Evolutionary conservation across 2,888 invertebrate genomes (phyloP).

Genomic region (Diplolepis rosae): DNA sequence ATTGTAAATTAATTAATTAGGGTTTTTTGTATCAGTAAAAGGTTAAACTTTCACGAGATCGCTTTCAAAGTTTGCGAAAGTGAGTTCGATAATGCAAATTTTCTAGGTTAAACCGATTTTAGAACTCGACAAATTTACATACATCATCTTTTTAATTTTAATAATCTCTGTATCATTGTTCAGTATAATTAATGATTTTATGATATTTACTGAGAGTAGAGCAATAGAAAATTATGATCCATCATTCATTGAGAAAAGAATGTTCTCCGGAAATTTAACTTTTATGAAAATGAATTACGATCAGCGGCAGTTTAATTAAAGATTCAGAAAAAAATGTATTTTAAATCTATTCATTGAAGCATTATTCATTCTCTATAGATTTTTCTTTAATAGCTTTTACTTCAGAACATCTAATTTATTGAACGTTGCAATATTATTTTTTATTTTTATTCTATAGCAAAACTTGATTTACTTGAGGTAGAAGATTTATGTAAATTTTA

Average conservation of each 20-base stretch:
- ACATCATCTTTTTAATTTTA: neutral
- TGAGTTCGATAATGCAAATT: constrained; percentile 9
- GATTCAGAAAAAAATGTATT: too few species aligned
- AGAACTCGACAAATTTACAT: constrained; percentile 9
- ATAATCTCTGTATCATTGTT: constrained; percentile 11
- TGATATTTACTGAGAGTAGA: neutral
- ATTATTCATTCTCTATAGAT: too few species aligned
- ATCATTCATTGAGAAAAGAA: neutral
- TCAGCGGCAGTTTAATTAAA: too few species aligned
- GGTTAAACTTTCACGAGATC: constrained; percentile 5
- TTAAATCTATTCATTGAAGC: too few species aligned
- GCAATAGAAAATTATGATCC: neutral
- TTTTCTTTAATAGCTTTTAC: too few species aligned
- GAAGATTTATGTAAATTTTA: too few species aligned
- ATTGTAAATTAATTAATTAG: neutral
- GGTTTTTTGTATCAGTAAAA: neutral
- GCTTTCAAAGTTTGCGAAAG: constrained; percentile 13
- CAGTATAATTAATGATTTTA: constrained; percentile 17
- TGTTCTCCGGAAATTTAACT: too few species aligned
- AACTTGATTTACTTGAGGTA: too few species aligned
- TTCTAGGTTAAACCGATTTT: neutral
- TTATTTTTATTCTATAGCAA: too few species aligned
- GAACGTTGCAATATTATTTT: too few species aligned
- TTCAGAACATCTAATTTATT: too few species aligned
- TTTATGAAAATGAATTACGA: too few species aligned